A percentile compares a stretch with the other conserved stretches of the same genome.
Conservation (phyloP, 2,113 vertebrate genomes). For the Cyphomyrus plagiostoma region DNA sequence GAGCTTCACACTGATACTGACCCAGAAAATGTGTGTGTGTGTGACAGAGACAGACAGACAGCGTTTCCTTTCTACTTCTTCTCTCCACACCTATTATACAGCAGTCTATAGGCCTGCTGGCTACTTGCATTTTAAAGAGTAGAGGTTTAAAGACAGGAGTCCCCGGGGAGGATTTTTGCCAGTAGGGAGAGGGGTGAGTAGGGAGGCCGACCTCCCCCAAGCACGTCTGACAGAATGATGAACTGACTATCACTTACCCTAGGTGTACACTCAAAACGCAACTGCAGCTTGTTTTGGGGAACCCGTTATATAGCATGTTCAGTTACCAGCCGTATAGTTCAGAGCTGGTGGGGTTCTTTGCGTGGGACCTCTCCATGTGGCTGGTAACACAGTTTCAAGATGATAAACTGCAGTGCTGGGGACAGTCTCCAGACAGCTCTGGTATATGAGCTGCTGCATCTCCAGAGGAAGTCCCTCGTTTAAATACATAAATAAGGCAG, state of each 20-base stretch:
- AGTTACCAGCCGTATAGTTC: constrained; percentile 24
- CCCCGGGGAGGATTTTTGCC: constrained; percentile 76
- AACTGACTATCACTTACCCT: constrained; percentile 40
- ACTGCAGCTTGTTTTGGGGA: constrained; percentile 5
- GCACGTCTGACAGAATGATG: constrained; percentile 30
- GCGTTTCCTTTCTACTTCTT: constrained; percentile 32
- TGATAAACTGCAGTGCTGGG: not conserved
- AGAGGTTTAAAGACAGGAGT: constrained; percentile 85
- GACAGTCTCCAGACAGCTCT: constrained; percentile 8
- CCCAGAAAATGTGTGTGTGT: constrained; percentile 43
- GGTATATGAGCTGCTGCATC: constrained; percentile 7
- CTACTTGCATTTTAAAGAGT: constrained; percentile 97
- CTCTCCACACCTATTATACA: constrained; percentile 67
- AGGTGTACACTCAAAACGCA: constrained; percentile 49
- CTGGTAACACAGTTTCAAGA: not conserved
- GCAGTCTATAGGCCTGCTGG: constrained; percentile 84
- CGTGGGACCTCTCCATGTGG: not conserved
- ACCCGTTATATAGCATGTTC: constrained; percentile 31
- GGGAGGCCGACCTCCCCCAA: constrained; percentile 37
- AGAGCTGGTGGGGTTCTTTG: not conserved
- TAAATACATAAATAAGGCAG: constrained; percentile 37
- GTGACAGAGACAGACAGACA: constrained; percentile 27
- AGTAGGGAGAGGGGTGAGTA: constrained; percentile 78
- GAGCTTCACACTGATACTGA: constrained; percentile 72
- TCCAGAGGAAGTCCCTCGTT: constrained; percentile 19